A percentile compares a stretch with the other conserved stretches of the same genome.
These are phyloP conservation scores for Corythucha ciliata DNA, from an alignment of 2,888 invertebrate species.

Conservation along the genomic window DNA sequence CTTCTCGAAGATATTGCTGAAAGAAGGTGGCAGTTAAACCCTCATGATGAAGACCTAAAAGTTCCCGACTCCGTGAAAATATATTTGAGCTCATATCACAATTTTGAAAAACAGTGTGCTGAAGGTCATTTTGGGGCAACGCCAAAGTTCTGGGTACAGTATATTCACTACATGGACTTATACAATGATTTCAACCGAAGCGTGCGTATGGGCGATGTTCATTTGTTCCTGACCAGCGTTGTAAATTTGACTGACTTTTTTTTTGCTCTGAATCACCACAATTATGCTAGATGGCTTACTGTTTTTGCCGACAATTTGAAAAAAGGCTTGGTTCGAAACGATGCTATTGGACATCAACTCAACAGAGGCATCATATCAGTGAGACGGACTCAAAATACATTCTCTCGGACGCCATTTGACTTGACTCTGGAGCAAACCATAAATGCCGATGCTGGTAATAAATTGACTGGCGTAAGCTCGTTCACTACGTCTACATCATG, in stretches of 20 bases:
- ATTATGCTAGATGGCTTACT: slow-evolving; percentile 39
- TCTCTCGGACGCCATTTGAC: slow-evolving; percentile 39
- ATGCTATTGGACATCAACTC: slow-evolving; percentile 35
- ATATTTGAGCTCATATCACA: too few species aligned
- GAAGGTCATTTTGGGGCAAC: slow-evolving; percentile 38
- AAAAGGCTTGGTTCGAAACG: slow-evolving; percentile 38
- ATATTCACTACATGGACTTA: slow-evolving; percentile 33
- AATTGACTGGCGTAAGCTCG: slow-evolving; percentile 35
- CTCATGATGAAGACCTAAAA: too few species aligned
- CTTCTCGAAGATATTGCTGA: too few species aligned
- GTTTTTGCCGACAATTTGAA: slow-evolving; percentile 38
- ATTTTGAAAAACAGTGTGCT: slow-evolving; percentile 2
- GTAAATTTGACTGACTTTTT: slow-evolving; percentile 38
- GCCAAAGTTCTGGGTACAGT: slow-evolving; percentile 38
- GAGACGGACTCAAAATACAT: slow-evolving; percentile 38
- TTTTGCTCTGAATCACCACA: slow-evolving; percentile 39
- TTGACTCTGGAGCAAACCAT: slow-evolving; percentile 39
- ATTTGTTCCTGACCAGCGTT: slow-evolving; percentile 35
- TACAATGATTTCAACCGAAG: slow-evolving; percentile 36
- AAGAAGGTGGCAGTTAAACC: too few species aligned
- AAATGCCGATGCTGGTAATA: slow-evolving; percentile 38
- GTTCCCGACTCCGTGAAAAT: too few species aligned
- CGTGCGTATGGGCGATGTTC: slow-evolving; percentile 37
- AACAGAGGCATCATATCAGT: slow-evolving; percentile 38
- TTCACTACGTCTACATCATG: slow-evolving; percentile 37